Evolutionary conservation across 2,888 invertebrate genomes (phyloP).

Genomic region (Pseudococcus viburni): DNA sequence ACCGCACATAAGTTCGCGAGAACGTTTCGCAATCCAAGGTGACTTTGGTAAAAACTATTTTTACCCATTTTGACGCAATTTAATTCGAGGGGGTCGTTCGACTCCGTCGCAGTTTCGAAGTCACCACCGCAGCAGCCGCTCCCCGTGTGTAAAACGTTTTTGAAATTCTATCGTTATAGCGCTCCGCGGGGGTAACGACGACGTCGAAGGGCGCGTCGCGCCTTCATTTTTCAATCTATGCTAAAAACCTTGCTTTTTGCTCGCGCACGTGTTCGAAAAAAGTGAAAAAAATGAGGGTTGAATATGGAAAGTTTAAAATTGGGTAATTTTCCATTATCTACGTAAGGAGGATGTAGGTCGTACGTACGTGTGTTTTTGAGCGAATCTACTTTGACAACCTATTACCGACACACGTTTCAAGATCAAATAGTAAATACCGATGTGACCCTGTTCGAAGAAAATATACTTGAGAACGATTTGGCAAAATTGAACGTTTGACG

Average conservation of each 20-base stretch:
- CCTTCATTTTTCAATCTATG: not conserved
- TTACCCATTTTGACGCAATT: constrained; percentile 36
- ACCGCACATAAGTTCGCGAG: not conserved
- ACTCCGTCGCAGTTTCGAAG: not conserved
- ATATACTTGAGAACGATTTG: no score
- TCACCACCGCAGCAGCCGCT: not conserved
- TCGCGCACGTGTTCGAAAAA: constrained; percentile 12
- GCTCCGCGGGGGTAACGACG: not conserved
- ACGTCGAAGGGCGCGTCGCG: not conserved
- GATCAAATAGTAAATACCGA: not conserved
- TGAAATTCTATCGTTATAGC: not conserved
- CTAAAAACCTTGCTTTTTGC: not conserved
- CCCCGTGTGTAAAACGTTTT: not conserved
- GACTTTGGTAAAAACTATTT: constrained; percentile 37
- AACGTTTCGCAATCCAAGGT: constrained; percentile 21
- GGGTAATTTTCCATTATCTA: not conserved
- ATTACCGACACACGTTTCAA: not conserved
- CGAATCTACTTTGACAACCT: not conserved
- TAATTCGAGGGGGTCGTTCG: constrained; percentile 36
- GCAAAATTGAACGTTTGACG: no score
- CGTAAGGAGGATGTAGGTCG: not conserved
- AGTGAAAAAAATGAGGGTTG: not conserved
- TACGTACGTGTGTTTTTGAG: not conserved
- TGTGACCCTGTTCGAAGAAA: not conserved
- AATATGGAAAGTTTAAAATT: not conserved